Base-by-base conservation (phyloP, 64 coral and sea anemone genomes). In the Stichodactyla mertensii region DNA sequence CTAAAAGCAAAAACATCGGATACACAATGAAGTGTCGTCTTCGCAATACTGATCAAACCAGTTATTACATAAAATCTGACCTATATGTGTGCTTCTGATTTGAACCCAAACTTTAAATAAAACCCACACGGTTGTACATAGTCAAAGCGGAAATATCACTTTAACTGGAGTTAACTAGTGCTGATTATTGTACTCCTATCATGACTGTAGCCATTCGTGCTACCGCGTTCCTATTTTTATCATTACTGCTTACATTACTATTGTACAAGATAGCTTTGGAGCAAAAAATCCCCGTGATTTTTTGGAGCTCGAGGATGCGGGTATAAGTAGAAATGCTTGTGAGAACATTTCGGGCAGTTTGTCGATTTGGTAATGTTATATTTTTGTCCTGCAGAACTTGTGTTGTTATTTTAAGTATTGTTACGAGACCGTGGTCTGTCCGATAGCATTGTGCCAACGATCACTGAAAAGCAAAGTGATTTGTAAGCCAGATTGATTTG, bases 401-500 rank as follows among this genome's bases (percentile, higher is more conserved):
- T 8, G 10, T 74, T 19, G n/a, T 28, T 74, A 12, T 31, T 74
- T 22, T 7, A 31, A 28, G 69, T 74, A 74, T 8, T 19, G 51
- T 16, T 53, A 80, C 26, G 12, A 53, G 52, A 0, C 16, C 54
- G 52, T 23, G 77, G 77, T 79, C 20, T 52, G 20, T 52, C 27
- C 24, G 78, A 74, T 81, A 81, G 53, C 19, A 81, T 5, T 55
- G 78, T 81, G 53, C 54, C 36, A 81, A 54, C 53, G 78, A 81
- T 81, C 78, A 54, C 19, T n/a, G 54, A 81, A 81, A 55, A 81
- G 16, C 52, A 45, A 45, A 45, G 51, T 81, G 78, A 81, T 81
- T 81, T 81, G 15, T 81, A 53, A 53, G 78, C 18, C 78, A 16
- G 36, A 79, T 79, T 51, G 78, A 55, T 81, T 81, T 55, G 78